A percentile compares a stretch with the other conserved stretches of the same genome.
Evolutionary conservation across 2,113 vertebrate genomes (phyloP).

Genomic region (Phylloscopus trochiloides): DNA sequence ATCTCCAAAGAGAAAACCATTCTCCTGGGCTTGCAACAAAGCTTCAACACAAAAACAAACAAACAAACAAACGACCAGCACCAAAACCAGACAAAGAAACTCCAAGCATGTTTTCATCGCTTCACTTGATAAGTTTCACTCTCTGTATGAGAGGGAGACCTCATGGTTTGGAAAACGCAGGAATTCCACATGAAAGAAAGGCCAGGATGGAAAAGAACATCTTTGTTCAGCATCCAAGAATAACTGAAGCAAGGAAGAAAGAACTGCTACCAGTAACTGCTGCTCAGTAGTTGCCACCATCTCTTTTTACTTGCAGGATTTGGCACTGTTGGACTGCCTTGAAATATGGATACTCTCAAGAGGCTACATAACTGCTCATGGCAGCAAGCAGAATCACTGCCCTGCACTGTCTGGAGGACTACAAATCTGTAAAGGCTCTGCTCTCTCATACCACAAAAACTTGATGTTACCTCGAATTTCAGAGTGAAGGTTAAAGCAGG

Average conservation of each 20-base stretch:
- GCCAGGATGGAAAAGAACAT: not conserved
- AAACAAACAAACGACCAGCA: not conserved
- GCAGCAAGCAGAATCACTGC: not conserved
- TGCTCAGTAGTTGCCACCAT: not conserved
- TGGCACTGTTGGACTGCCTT: not conserved
- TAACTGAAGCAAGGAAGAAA: not conserved
- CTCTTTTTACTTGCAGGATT: not conserved
- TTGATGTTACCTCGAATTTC: not conserved
- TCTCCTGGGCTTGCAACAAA: not conserved
- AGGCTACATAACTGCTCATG: not conserved
- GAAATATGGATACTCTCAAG: not conserved
- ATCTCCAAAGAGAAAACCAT: not conserved
- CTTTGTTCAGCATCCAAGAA: not conserved
- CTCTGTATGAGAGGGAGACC: not conserved
- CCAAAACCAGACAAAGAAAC: not conserved
- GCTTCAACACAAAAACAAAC: not conserved
- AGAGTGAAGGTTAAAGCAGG: not conserved
- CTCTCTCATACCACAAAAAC: not conserved
- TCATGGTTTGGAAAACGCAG: not conserved
- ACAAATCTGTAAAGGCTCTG: not conserved
- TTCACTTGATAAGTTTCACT: not conserved
- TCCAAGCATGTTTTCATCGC: fast-evolving
- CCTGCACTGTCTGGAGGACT: not conserved
- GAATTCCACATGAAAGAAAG: not conserved
- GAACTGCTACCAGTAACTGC: not conserved